A percentile compares a stretch with the other conserved stretches of the same genome.
phyloP scores from a whole-genome alignment of 2,888 invertebrate species.

The Nezara viridula region DNA sequence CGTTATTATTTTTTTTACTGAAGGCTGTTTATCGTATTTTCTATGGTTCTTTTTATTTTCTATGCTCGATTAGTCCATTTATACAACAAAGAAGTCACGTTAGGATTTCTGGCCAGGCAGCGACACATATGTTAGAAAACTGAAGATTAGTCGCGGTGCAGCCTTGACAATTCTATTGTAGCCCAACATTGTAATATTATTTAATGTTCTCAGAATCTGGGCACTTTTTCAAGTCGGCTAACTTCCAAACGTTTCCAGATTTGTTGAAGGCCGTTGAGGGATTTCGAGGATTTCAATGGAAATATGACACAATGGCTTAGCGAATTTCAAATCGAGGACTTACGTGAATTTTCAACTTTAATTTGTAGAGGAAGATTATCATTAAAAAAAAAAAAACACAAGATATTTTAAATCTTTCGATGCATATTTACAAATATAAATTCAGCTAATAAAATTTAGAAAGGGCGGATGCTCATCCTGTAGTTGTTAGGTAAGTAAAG shows the following conservation, averaged over 20 bases:
- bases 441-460: too few relatives aligned
- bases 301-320: background rate
- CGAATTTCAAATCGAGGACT: too few relatives aligned
- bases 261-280: background rate
- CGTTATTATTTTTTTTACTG: background rate
- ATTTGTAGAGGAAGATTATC: too few relatives aligned
- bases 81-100: constrained; percentile 19
- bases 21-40: background rate
- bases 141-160: background rate
- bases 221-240: background rate
- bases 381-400: too few relatives aligned
- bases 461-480: too few relatives aligned
- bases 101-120: background rate
- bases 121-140: background rate
- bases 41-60: background rate
- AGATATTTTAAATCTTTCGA: too few relatives aligned
- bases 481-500: too few relatives aligned
- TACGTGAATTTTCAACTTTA: too few relatives aligned
- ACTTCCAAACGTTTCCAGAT: background rate
- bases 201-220: background rate
- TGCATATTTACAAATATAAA: too few relatives aligned
- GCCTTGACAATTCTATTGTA: background rate
- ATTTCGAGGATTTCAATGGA: background rate
- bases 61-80: background rate
- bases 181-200: background rate